phyloP scores from a whole-genome alignment of 2,888 invertebrate species.

The Trisateles emortualis region DNA sequence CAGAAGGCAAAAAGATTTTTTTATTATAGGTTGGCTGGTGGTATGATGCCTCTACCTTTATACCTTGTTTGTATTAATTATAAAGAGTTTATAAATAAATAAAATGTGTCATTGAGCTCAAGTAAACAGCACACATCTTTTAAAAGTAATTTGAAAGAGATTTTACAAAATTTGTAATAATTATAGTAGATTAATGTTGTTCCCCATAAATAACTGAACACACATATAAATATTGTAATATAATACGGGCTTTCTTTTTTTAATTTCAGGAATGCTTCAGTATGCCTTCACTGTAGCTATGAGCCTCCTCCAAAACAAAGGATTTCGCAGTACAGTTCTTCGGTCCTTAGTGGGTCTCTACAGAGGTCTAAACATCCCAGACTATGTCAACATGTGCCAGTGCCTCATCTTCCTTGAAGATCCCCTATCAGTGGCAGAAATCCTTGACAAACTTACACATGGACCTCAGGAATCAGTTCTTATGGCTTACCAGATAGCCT shows the following conservation, averaged over 20 bases:
- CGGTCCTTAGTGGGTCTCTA: conserved; percentile 96
- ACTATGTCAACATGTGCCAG: conserved; percentile 99
- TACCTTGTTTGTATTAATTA: no score
- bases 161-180: no score
- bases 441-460: conserved; percentile 95
- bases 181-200: no score
- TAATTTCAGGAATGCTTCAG: conserved; percentile 91
- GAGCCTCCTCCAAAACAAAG: conserved; percentile 97
- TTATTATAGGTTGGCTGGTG: no score
- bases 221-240: no score
- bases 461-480: conserved; percentile 92
- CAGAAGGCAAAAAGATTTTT: no score
- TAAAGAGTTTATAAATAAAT: no score
- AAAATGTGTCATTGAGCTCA: no score
- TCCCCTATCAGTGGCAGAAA: conserved; percentile 96
- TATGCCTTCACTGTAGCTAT: conserved; percentile 99
- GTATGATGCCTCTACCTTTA: no score
- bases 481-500: conserved; percentile 99
- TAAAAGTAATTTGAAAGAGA: no score
- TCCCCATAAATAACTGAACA: no score
- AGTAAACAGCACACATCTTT: no score
- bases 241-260: conserved; percentile 11
- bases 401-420: conserved; percentile 99
- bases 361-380: conserved; percentile 95
- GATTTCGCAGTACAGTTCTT: conserved; percentile 96